Conservation (phyloP, 2,888 invertebrate genomes). For the Oscheius sp. region DNA sequence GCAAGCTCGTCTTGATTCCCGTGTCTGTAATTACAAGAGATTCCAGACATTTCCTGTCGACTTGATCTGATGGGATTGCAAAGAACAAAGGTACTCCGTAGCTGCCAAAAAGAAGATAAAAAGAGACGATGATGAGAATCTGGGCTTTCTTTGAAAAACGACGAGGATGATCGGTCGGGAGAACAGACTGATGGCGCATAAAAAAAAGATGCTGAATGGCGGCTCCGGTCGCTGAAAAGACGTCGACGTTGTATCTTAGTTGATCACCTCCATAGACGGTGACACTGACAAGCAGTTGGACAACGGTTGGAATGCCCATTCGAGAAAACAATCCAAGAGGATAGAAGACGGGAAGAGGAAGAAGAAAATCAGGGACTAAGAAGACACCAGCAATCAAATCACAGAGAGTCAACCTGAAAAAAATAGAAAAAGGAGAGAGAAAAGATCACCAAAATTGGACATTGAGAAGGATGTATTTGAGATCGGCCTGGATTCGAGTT, state of each 20-base stretch:
- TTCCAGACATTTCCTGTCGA: neutral
- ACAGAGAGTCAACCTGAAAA: neutral
- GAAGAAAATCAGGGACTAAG: conserved; percentile 5
- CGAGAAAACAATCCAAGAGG: neutral
- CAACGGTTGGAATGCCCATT: neutral
- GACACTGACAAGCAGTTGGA: neutral
- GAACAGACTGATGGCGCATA: conserved; percentile 5
- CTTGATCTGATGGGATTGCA: neutral
- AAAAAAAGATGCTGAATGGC: neutral
- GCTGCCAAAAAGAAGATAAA: neutral
- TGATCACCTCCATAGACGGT: neutral
- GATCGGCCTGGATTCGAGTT: too few species aligned
- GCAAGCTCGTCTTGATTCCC: neutral
- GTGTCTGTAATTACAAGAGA: too few species aligned
- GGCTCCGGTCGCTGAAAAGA: neutral
- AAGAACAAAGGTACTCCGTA: neutral
- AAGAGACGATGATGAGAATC: neutral
- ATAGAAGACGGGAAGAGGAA: conserved; percentile 8
- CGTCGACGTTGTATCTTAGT: too few species aligned
- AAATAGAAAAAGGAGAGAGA: neutral
- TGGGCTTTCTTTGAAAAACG: neutral
- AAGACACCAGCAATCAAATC: neutral
- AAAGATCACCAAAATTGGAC: neutral
- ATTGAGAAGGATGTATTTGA: too few species aligned
- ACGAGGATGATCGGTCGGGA: conserved; percentile 7